Conservation (phyloP, 2,113 vertebrate genomes). For the Tragelaphus scriptus region DNA sequence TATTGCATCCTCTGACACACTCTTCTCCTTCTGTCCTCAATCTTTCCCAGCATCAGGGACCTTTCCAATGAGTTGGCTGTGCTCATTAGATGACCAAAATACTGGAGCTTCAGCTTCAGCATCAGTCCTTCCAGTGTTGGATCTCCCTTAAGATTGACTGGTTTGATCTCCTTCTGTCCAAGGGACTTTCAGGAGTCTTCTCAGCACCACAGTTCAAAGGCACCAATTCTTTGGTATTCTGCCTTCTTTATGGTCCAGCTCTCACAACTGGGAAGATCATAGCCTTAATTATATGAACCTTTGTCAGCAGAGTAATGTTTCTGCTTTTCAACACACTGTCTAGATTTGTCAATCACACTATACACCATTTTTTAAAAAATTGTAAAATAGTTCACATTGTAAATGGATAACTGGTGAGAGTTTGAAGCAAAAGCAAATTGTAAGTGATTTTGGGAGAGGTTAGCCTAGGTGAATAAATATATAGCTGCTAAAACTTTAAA, state of each 20-base stretch:
- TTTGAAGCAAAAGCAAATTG: neutral
- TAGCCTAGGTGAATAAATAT: neutral
- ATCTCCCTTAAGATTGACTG: neutral
- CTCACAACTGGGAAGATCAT: neutral
- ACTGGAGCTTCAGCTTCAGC: neutral
- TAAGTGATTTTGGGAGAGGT: neutral
- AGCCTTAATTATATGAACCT: neutral
- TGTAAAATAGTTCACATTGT: neutral
- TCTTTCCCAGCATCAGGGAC: neutral
- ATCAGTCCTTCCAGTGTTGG: neutral
- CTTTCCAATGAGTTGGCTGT: neutral
- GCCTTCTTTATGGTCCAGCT: neutral
- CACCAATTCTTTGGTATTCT: neutral
- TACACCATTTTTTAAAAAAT: neutral
- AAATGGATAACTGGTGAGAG: neutral
- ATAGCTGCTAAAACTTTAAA: neutral
- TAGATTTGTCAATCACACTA: neutral
- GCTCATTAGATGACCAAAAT: neutral
- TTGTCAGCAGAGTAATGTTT: neutral
- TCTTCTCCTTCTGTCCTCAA: neutral
- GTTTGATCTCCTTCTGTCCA: neutral
- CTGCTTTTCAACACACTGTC: neutral
- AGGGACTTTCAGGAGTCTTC: neutral
- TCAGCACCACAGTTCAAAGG: neutral
- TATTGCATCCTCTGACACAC: neutral